phyloP scores from a whole-genome alignment of 2,888 invertebrate genomes.

The Rhamnusium bicolor region DNA sequence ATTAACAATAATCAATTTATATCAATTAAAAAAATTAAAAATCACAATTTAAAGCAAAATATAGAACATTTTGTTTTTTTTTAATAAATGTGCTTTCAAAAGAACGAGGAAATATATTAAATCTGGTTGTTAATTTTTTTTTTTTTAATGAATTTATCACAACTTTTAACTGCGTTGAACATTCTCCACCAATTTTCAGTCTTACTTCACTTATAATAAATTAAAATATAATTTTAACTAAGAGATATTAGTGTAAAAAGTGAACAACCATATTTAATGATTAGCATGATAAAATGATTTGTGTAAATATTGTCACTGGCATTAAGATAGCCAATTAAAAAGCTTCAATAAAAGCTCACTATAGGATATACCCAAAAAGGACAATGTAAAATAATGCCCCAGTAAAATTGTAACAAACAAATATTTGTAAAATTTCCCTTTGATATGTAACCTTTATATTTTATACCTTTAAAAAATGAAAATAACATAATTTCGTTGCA shows the following conservation, averaged over 20 bases:
- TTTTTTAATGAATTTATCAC: background rate
- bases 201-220: constrained; percentile 19
- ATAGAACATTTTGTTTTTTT: background rate
- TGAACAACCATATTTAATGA: background rate
- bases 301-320: background rate
- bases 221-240: constrained; percentile 4
- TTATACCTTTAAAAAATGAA: constrained; percentile 24
- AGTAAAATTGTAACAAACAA: background rate
- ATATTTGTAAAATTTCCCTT: background rate
- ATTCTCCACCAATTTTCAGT: constrained; percentile 25
- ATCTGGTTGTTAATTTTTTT: constrained; percentile 9
- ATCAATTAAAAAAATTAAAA: background rate
- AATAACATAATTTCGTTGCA: constrained; percentile 12
- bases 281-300: background rate
- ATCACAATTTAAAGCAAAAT: background rate
- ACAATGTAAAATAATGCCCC: constrained; percentile 10
- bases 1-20: background rate
- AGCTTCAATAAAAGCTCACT: background rate
- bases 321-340: background rate
- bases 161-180: constrained; percentile 7
- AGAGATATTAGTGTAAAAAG: background rate
- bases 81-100: background rate
- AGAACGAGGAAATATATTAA: background rate
- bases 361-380: background rate
- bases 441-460: constrained; percentile 26